Base-by-base conservation (phyloP, 92 coral and sea anemone species). In the Epizoanthus illoricatus region DNA sequence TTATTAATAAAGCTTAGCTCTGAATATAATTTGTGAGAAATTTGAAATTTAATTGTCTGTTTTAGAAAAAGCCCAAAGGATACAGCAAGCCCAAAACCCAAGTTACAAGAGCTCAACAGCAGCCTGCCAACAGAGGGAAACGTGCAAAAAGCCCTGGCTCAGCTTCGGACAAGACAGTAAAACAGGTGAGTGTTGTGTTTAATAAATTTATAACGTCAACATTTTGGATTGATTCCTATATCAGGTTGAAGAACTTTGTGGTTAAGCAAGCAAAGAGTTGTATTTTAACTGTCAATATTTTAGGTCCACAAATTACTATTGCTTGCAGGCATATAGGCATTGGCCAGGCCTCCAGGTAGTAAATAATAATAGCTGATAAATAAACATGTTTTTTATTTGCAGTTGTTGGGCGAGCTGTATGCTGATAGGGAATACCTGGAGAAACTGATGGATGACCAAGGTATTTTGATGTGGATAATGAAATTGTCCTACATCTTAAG, bases 1-100 rank as follows among this genome's bases (percentile, higher is more conserved):
- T 49, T 49, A 49, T 49, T 49, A 49, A 49, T 49, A 47, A 28
- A 28, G 36, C 36, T 1, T 28, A 49, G 55, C 59, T 56, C 36
- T n/a, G n/a, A n/a, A n/a, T n/a, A n/a, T n/a, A n/a, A n/a, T n/a
- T 72, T 36, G 8, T 10, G 12, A n/a, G 5, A 41, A 36, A 55
- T 36, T 23, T 52, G 41, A 61, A n/a, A 17, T 41, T 21, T 8
- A 65, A 47, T 15, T 66, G 58, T 19, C 7, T 63, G 42, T 73
- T 21, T 18, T 76, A 96, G 99, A 96, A 96, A 91, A 96, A 96
- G 85, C 91, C 94, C 33, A 96, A 96, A 80, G 99, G 99, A 3
- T 96, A 96, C 72, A 87, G 89, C 76, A 96, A 96, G 78, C 99
- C 99, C 23, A 96, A 92, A 73, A 89, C 99, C 33, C 94, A 88